These are phyloP conservation scores for Gymnocypris eckloni DNA, from an alignment of 2,797 vertebrate genomes.

Conservation along the genomic window DNA sequence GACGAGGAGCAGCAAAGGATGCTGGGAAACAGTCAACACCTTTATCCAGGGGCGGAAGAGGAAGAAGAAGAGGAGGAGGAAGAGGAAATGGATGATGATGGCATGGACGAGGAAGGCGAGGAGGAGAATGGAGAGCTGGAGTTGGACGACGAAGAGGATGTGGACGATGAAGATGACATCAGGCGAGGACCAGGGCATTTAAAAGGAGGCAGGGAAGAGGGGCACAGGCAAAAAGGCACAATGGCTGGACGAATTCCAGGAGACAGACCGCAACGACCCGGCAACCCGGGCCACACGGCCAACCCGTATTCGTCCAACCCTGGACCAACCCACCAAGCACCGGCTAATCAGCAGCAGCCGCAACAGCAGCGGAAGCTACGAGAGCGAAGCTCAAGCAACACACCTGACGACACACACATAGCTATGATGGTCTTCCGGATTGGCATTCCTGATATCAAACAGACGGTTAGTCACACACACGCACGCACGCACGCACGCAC, in stretches of 20 bases:
- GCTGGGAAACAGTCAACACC: constrained; percentile 86
- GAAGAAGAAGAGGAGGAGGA: constrained; percentile 86
- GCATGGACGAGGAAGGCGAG: constrained; percentile 72
- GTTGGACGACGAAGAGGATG: constrained; percentile 68
- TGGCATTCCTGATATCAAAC: constrained; percentile 94
- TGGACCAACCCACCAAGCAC: constrained; percentile 74
- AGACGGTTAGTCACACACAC: constrained; percentile 83
- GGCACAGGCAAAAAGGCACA: constrained; percentile 74
- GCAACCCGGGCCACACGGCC: constrained; percentile 75
- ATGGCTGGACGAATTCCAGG: constrained; percentile 63
- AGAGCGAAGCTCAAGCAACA: constrained; percentile 80
- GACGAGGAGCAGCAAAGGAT: constrained; percentile 90
- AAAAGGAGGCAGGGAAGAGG: constrained; percentile 70
- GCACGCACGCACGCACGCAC: constrained; percentile 1
- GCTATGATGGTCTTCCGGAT: constrained; percentile 96
- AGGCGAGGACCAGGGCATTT: constrained; percentile 58
- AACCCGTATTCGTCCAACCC: constrained; percentile 81
- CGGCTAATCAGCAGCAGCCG: constrained; percentile 70
- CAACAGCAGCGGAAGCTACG: constrained; percentile 77
- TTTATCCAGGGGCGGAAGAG: constrained; percentile 87
- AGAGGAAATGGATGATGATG: constrained; percentile 81
- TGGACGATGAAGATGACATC: constrained; percentile 74
- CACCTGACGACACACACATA: constrained; percentile 86
- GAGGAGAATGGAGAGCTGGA: constrained; percentile 79
- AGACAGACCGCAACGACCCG: constrained; percentile 70